Evolutionary conservation across 2,888 invertebrate species (phyloP).

Genomic region (Agrypnus murinus): DNA sequence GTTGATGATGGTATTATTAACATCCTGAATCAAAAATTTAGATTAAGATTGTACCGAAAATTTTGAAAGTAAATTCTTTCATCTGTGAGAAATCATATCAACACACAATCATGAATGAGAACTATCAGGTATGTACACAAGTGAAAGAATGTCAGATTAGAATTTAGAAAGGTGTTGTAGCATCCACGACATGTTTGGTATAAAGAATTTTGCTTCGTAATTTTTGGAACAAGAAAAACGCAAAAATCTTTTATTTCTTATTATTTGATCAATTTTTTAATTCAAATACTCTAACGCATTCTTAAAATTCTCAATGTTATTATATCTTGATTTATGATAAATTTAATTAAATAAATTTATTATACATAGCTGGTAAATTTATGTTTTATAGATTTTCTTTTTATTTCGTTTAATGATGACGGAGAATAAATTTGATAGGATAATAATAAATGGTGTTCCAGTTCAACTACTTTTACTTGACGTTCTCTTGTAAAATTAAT

Average conservation of each 20-base stretch:
- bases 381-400: neutral
- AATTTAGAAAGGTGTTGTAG: neutral
- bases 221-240: too few species aligned
- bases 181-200: too few species aligned
- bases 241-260: too few species aligned
- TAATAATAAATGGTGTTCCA: neutral
- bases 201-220: too few species aligned
- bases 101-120: neutral
- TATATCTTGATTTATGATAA: too few species aligned
- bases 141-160: constrained; percentile 13
- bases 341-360: too few species aligned
- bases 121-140: neutral
- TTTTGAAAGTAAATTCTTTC: constrained; percentile 6
- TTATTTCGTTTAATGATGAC: neutral
- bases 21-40: too few species aligned
- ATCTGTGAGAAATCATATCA: constrained; percentile 13
- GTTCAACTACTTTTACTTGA: constrained; percentile 2
- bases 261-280: too few species aligned
- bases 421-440: neutral
- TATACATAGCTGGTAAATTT: neutral
- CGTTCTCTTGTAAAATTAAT: neutral
- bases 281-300: too few species aligned
- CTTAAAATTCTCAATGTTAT: too few species aligned
- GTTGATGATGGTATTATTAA: too few species aligned
- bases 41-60: too few species aligned